Evolutionary conservation across 1,140 invertebrate genomes (phyloP).

Genomic region (Aphis craccivora): DNA sequence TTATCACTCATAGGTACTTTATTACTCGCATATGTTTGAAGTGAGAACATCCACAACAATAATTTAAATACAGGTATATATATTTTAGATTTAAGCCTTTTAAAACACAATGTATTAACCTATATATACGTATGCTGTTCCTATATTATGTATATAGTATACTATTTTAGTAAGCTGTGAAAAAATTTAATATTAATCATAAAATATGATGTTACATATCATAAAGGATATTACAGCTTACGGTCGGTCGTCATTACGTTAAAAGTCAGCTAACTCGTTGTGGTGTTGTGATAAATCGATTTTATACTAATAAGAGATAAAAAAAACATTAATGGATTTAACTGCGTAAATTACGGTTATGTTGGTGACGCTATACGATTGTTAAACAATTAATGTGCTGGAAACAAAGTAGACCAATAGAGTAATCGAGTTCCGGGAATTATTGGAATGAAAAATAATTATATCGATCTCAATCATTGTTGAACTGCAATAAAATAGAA

Average conservation of each 20-base stretch:
- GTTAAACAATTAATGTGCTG: not conserved
- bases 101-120: not conserved
- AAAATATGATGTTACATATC: not conserved
- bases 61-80: not conserved
- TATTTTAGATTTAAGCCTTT: not conserved
- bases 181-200: not conserved
- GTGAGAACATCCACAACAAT: not conserved
- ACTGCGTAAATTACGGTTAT: not conserved
- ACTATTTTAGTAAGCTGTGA: not conserved
- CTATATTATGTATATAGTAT: not conserved
- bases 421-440: not conserved
- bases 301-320: not conserved
- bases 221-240: too few species aligned
- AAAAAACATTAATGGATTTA: not conserved
- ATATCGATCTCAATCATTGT: slow-evolving; percentile 23
- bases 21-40: not conserved
- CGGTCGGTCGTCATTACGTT: not conserved
- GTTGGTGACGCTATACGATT: not conserved
- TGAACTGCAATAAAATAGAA: slow-evolving; percentile 7
- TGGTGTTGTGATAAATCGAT: not conserved
- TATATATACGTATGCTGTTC: not conserved
- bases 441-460: not conserved
- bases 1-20: not conserved
- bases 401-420: not conserved
- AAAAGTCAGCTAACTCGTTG: not conserved